Evolutionary conservation across 1,140 invertebrate species (phyloP), one percentile per base, ranked within the genome.

Genomic region (Sycophaga agraensis): DNA sequence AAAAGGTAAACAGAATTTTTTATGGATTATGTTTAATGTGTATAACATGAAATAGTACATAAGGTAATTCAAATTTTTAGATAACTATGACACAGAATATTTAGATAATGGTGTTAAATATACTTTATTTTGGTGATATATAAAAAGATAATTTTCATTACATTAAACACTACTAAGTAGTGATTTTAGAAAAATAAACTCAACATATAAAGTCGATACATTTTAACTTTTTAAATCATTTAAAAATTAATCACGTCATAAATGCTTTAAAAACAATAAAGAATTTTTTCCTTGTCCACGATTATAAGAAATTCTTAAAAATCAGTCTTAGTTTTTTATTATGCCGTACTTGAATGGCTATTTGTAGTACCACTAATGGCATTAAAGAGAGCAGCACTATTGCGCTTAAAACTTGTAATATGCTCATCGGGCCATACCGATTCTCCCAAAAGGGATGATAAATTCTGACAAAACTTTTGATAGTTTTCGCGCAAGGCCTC

Each of bases 401-500:
- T 87, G 49, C 86, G 81, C 70, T 85, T 83, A 65, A 85, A 85
- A 64, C 75, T 84, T 31, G 82, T 83, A 28, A 85, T 83, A 51
- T 88, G 82, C 19, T 87, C 84, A 37, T 88, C 87, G 14, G 86
- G 85, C 73, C 87, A 88, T 22, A 88, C 67, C 0, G 86, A 81
- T 74, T 91, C 89, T 2, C 88, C 88, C 28, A 91, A 83, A 54
- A 92, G 75, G 28, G 82, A 80, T 34, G 89, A 87, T n/a, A 96
- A 82, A 39, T 88, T 88, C 55, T 87, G 84, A 59, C 91, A 91
- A 19, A 96, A 82, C 68, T 95, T 93, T 67, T 90, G 88, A 80
- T 92, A 96, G 74, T 94, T 96, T 31, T 88, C 82, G 68, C 89
- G 87, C 7, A 96, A 77, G 0, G 89, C 90, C 70, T 92, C 89